phyloP scores from a whole-genome alignment of 2,888 invertebrate genomes.

The Timandra comae region DNA sequence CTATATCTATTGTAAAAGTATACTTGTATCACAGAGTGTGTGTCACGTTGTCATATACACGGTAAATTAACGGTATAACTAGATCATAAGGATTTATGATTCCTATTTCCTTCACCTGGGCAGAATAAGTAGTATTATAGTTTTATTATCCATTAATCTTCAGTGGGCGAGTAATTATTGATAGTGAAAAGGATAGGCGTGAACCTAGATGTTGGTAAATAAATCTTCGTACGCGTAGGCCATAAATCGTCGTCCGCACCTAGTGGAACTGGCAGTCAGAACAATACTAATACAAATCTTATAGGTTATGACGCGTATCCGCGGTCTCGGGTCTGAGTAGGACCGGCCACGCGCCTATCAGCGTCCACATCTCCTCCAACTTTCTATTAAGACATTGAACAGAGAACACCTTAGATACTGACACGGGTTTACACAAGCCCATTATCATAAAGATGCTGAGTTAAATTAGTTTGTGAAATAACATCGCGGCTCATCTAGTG shows the following conservation, averaged over 20 bases:
- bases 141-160: constrained; percentile 8
- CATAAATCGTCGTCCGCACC: constrained; percentile 19
- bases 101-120: no score
- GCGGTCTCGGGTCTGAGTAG: constrained; percentile 5
- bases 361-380: background rate
- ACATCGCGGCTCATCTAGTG: background rate
- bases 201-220: background rate
- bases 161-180: constrained; percentile 6
- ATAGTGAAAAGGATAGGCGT: constrained; percentile 7
- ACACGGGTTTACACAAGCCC: background rate
- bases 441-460: background rate
- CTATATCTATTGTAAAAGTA: no score
- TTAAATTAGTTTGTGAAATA: background rate
- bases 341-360: background rate
- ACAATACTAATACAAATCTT: constrained; percentile 18
- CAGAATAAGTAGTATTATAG: no score
- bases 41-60: no score
- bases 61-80: no score
- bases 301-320: constrained; percentile 18
- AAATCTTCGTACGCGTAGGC: constrained; percentile 13
- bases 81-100: no score
- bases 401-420: background rate
- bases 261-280: constrained; percentile 12
- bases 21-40: no score
- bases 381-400: background rate